A percentile compares a stretch with the other conserved stretches of the same genome.
Evolutionary conservation across 2,113 vertebrate genomes (phyloP).

Genomic region (Cranoglanis bouderius): DNA sequence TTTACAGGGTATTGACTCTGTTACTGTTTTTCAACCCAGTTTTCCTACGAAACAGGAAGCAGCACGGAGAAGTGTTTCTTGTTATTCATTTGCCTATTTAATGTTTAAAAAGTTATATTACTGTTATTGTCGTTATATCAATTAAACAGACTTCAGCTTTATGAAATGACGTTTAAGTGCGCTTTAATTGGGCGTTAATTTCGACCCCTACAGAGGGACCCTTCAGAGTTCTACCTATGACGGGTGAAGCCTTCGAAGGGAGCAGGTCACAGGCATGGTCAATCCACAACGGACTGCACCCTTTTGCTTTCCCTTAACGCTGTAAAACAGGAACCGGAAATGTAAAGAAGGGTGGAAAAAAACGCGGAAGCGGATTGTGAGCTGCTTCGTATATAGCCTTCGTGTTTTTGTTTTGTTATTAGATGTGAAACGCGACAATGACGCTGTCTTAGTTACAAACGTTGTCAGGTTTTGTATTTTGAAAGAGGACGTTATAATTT

Average conservation of each 20-base stretch:
- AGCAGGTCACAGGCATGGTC: too few species aligned
- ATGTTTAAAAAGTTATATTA: background rate
- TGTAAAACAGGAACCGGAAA: constrained; percentile 17
- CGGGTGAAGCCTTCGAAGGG: background rate
- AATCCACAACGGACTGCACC: background rate
- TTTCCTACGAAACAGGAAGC: background rate
- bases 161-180: background rate
- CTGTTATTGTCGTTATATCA: background rate
- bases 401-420: background rate
- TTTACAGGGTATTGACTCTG: background rate
- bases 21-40: background rate
- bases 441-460: background rate
- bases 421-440: background rate
- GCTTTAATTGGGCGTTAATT: background rate
- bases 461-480: background rate
- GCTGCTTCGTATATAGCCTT: background rate
- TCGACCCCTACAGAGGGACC: background rate
- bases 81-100: background rate
- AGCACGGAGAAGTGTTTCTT: background rate
- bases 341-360: background rate
- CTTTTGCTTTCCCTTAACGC: too few species aligned
- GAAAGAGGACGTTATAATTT: background rate
- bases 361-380: background rate
- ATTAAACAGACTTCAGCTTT: background rate
- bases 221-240: background rate